Evolutionary conservation across 2,888 invertebrate species (phyloP).

Genomic region (Apodemia duryi): DNA sequence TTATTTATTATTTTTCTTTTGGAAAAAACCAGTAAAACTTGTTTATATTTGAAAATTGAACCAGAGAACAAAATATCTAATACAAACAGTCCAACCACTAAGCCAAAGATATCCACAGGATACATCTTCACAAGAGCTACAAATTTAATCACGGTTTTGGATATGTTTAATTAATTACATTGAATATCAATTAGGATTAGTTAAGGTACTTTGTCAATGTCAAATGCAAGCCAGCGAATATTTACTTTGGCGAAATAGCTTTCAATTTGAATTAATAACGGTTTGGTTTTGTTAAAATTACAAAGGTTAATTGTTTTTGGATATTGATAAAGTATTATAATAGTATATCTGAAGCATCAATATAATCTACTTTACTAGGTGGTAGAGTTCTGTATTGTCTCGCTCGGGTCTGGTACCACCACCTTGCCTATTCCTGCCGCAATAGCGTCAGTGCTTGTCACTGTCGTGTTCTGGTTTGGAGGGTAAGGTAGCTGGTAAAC

Average conservation of each 20-base stretch:
- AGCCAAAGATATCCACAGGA: background rate
- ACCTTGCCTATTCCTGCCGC: too few species aligned
- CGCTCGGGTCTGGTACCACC: too few species aligned
- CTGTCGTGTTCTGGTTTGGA: too few species aligned
- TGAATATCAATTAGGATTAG: slow-evolving; percentile 43
- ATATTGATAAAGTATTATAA: background rate
- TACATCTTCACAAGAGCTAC: background rate
- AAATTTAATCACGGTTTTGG: slow-evolving; percentile 16
- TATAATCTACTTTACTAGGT: too few species aligned
- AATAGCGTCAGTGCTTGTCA: too few species aligned
- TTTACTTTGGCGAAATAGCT: slow-evolving; percentile 24
- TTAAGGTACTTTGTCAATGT: slow-evolving; percentile 49
- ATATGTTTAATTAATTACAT: slow-evolving; percentile 50
- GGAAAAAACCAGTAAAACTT: too few species aligned
- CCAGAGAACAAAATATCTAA: background rate
- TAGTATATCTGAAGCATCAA: too few species aligned
- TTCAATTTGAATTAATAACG: slow-evolving; percentile 8
- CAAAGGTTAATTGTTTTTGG: background rate
- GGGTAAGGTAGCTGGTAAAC: too few species aligned
- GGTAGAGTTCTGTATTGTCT: too few species aligned
- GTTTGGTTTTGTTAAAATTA: slow-evolving; percentile 8
- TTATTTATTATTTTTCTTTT: too few species aligned
- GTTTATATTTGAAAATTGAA: too few species aligned
- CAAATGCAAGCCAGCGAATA: slow-evolving; percentile 35
- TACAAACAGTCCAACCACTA: background rate